Conservation (phyloP, 2,888 invertebrate genomes). For the Lucinisca nassula region DNA sequence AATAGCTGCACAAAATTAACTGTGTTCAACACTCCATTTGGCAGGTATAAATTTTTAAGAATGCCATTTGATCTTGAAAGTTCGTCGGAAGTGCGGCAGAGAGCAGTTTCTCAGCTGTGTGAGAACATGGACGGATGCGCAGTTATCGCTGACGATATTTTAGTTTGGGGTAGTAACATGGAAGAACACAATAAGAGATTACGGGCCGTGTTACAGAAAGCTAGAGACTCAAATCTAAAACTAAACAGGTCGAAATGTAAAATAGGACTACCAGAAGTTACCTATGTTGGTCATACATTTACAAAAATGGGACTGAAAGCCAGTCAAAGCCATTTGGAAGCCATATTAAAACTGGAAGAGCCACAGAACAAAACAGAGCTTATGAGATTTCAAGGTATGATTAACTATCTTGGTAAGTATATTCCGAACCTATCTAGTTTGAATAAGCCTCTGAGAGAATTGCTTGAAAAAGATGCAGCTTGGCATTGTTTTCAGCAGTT, state of each 20-base stretch:
- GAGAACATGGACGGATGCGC: slow-evolving; percentile 36
- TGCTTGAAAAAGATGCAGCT: no score
- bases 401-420: no score
- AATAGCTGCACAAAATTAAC: slow-evolving; percentile 39
- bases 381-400: no score
- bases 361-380: slow-evolving; percentile 61
- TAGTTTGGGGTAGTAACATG: slow-evolving; percentile 42
- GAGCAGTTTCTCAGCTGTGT: slow-evolving; percentile 39
- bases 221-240: slow-evolving; percentile 24
- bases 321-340: slow-evolving; percentile 56
- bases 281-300: slow-evolving; percentile 66
- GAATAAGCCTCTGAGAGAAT: no score
- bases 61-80: slow-evolving; percentile 23
- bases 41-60: slow-evolving; percentile 51
- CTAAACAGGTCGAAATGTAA: slow-evolving; percentile 44
- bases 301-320: slow-evolving; percentile 37
- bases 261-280: slow-evolving; percentile 23
- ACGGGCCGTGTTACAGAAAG: slow-evolving; percentile 29
- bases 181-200: slow-evolving; percentile 38
- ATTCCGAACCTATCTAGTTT: no score
- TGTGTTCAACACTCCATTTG: slow-evolving; percentile 51
- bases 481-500: slow-evolving; percentile 13
- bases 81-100: slow-evolving; percentile 47
- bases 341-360: slow-evolving; percentile 42
- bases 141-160: slow-evolving; percentile 48